Percentiles rank a stretch among this genome's conserved stretches.
These are phyloP conservation scores for Xiphophorus maculatus DNA, from an alignment of 2,113 vertebrate genomes.

Conservation along the genomic window DNA sequence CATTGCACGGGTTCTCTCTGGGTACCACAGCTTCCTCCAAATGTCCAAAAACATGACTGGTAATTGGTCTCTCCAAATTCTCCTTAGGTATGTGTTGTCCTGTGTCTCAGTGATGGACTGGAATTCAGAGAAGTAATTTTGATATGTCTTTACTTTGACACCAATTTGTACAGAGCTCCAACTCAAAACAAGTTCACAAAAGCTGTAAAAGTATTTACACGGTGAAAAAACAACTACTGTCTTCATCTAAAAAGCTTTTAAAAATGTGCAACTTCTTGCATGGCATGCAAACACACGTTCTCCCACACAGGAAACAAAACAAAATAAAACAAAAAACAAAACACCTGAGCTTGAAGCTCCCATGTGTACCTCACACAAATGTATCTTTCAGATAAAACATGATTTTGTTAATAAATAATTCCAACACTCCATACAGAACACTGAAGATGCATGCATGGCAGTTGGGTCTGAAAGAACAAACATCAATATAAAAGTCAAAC, in stretches of 20 bases:
- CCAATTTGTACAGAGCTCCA: conserved; percentile 84
- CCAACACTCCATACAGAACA: conserved; percentile 83
- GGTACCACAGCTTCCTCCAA: no score
- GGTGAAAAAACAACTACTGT: conserved; percentile 84
- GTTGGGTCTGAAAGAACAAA: conserved; percentile 80
- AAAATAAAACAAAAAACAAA: conserved; percentile 25
- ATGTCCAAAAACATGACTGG: no score
- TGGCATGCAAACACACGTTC: conserved; percentile 86
- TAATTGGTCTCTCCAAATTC: no score
- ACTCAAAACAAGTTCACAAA: conserved; percentile 89
- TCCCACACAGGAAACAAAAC: conserved; percentile 70
- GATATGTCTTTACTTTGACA: conserved; percentile 76
- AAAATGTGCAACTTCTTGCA: conserved; percentile 88
- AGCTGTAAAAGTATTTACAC: conserved; percentile 94
- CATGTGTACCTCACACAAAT: conserved; percentile 78
- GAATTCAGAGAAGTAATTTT: conserved; percentile 10
- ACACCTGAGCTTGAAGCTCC: conserved; percentile 69
- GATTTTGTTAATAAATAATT: conserved; percentile 77
- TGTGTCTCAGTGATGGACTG: no score
- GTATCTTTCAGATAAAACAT: conserved; percentile 78
- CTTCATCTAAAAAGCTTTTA: conserved; percentile 84
- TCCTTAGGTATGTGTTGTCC: no score
- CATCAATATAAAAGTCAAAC: conserved; percentile 85
- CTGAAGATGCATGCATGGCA: conserved; percentile 89
- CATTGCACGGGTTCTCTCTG: no score